Evolutionary conservation across 2,888 invertebrate species (phyloP).

Genomic region (Acronicta alni): DNA sequence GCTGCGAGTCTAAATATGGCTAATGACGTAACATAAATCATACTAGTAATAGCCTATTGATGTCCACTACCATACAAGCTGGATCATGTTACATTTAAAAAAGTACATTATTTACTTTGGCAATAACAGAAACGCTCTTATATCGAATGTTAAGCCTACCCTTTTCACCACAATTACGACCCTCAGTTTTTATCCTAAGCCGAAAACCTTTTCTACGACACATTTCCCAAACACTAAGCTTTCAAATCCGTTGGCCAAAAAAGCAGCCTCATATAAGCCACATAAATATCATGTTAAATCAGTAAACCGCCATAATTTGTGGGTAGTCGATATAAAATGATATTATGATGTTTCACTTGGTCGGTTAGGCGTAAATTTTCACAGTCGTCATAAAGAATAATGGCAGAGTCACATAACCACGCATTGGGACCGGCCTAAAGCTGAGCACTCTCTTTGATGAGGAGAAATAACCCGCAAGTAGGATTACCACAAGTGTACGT

Average conservation of each 20-base stretch:
- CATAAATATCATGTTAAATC: conserved; percentile 52
- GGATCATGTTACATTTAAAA: background rate
- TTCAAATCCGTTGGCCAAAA: conserved; percentile 14
- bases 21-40: too few relatives aligned
- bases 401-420: conserved; percentile 62
- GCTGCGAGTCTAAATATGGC: too few relatives aligned
- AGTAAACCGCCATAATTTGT: conserved; percentile 39
- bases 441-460: conserved; percentile 79
- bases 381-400: conserved; percentile 71
- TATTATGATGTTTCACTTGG: conserved; percentile 53
- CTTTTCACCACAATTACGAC: conserved; percentile 8
- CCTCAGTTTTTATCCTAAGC: conserved; percentile 1
- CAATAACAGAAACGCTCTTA: background rate
- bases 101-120: background rate
- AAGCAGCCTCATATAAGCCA: conserved; percentile 18
- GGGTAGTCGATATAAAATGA: conserved; percentile 39
- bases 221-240: conserved; percentile 12
- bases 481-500: conserved; percentile 59
- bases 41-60: background rate
- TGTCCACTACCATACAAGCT: background rate
- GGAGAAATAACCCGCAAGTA: conserved; percentile 56
- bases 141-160: conserved; percentile 4
- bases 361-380: conserved; percentile 61
- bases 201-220: conserved; percentile 7
- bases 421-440: conserved; percentile 56